Base-by-base conservation (phyloP, 2,113 vertebrate species). In the Larimichthys crocea region DNA sequence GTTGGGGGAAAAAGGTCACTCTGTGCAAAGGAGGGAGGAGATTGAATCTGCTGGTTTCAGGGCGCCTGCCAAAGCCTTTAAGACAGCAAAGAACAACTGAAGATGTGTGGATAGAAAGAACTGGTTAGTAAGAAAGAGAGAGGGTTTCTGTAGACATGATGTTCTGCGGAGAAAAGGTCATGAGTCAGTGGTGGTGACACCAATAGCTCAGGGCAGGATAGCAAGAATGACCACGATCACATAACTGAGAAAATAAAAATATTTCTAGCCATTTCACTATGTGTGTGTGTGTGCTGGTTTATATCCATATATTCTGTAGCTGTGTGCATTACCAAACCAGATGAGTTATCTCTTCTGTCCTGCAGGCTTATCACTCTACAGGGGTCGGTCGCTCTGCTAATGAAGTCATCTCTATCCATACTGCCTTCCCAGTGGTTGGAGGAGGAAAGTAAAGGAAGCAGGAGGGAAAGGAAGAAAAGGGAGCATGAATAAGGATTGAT, bases 331-430 rank as follows among this genome's bases (percentile, higher is more conserved):
- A 85, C 89, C 79, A 82, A 91, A 67, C 73, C 64, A 80, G 76
- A 86, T 90, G 83, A 81, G 80, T 90, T 88, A 86, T 91, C 87
- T 83, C 12, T 24, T 16, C 74, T 70, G 82, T 88, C 64, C 88
- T 91, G 84, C 81, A 80, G 74, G 84, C 89, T 89, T 90, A 92
- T 93, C 92, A 83, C 66, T 82, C 79, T 78, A 52, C 69, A 79
- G 72, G 24, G 40, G 69, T 87, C 79, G 78, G 82, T 80, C 74
- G 79, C 84, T 80, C 66, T 75, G 85, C 84, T 94, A 94, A 94
- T 95, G 88, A 92, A 95, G 92, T 92, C 91, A 89, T 94, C 88
- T 90, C 86, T 82, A 72, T 77, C 85, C 87, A 72, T 24, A 52
- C 71, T 83, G 80, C 76, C 71, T 79, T 11, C 70, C 56, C 50